phyloP scores from a whole-genome alignment of 2,888 invertebrate species.

The Spodoptera exigua region DNA sequence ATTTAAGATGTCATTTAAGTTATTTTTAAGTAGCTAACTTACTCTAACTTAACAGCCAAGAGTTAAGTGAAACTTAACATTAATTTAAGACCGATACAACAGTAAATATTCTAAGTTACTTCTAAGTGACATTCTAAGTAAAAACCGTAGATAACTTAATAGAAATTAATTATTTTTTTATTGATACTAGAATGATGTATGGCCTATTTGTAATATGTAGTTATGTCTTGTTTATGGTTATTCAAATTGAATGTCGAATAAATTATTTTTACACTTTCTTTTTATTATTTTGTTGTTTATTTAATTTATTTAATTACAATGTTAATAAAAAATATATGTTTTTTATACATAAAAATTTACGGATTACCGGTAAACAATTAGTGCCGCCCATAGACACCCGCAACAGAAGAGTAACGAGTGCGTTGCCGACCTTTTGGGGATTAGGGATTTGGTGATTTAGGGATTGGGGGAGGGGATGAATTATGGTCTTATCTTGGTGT shows the following conservation, averaged over 20 bases:
- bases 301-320: not conserved
- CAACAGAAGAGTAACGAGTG: too few relatives aligned
- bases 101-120: conserved; percentile 10
- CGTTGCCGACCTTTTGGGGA: too few relatives aligned
- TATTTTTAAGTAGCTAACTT: conserved; percentile 7
- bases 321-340: conserved; percentile 1
- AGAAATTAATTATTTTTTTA: conserved; percentile 6
- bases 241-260: conserved; percentile 7
- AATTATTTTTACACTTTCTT: not conserved
- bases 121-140: not conserved
- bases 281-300: not conserved
- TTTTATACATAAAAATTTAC: too few relatives aligned
- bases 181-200: conserved; percentile 6
- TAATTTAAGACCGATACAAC: not conserved
- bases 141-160: conserved; percentile 21
- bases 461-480: too few relatives aligned
- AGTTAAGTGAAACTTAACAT: conserved; percentile 1
- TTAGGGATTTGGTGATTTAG: too few relatives aligned
- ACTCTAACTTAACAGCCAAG: conserved; percentile 11
- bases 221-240: not conserved
- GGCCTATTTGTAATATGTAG: not conserved
- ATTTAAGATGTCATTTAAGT: conserved; percentile 13
- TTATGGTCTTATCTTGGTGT: too few relatives aligned
- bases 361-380: too few relatives aligned
- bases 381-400: too few relatives aligned